Evolutionary conservation across 1,140 invertebrate species (phyloP).

Genomic region (Drosophila setifemur): DNA sequence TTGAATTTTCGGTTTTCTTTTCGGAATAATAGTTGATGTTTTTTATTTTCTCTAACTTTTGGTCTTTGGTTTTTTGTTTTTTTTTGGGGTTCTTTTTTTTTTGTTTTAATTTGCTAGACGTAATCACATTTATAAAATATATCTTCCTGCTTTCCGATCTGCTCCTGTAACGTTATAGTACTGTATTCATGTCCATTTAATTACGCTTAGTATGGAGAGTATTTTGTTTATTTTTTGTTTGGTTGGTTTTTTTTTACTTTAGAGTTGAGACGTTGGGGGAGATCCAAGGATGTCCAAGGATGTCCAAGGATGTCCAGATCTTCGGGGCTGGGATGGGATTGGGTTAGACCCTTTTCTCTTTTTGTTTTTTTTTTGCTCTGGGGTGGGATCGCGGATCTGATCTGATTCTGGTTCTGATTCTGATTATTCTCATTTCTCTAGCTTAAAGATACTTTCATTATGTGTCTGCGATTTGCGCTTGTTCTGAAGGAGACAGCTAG

Average conservation of each 20-base stretch:
- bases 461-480: not conserved
- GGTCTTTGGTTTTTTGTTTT: slow-evolving; percentile 2
- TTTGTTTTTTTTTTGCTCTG: slow-evolving; percentile 1
- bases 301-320: not conserved
- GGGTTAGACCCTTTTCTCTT: slow-evolving; percentile 37
- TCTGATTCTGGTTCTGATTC: slow-evolving; percentile 5
- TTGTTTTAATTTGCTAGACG: slow-evolving; percentile 44
- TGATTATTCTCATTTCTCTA: not conserved
- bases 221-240: slow-evolving; percentile 24
- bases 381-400: slow-evolving; percentile 43
- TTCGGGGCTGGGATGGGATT: slow-evolving; percentile 13
- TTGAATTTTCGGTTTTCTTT: too few species aligned
- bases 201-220: slow-evolving; percentile 37
- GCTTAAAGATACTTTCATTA: slow-evolving; percentile 21
- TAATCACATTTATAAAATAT: slow-evolving; percentile 70
- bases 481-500: slow-evolving; percentile 1
- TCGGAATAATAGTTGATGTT: too few species aligned
- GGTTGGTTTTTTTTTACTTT: slow-evolving; percentile 1
- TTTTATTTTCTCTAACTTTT: too few species aligned
- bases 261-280: slow-evolving; percentile 33
- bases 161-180: slow-evolving; percentile 35
- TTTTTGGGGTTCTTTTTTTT: slow-evolving; percentile 35
- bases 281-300: not conserved
- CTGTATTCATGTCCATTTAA: slow-evolving; percentile 20
- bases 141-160: slow-evolving; percentile 11